These are phyloP conservation scores for Phoenicopterus ruber DNA, from an alignment of 2,113 vertebrate species.

Conservation along the genomic window DNA sequence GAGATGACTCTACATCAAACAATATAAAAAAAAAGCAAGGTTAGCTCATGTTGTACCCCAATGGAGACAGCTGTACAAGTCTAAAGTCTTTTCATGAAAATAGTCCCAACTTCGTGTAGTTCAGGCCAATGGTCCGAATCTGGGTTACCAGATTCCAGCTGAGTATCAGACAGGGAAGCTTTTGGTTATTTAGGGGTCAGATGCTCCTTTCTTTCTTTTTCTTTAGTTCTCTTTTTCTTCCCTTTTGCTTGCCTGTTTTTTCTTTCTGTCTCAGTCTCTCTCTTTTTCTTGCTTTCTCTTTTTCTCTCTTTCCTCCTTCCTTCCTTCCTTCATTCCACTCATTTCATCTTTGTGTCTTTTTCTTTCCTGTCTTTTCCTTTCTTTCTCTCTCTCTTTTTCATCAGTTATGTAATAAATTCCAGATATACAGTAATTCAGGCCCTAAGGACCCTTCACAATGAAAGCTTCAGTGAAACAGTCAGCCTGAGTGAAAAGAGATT, in stretches of 20 bases:
- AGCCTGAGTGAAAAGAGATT: background rate
- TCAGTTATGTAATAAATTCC: background rate
- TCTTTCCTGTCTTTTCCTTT: background rate
- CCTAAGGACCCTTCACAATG: background rate
- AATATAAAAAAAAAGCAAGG: background rate
- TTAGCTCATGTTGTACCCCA: background rate
- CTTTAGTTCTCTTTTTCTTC: background rate
- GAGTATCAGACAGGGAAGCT: background rate
- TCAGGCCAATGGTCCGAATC: background rate
- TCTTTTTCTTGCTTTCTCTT: no score
- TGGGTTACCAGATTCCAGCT: background rate
- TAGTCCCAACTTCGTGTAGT: background rate
- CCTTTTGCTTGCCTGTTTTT: background rate
- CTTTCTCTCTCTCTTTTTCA: background rate
- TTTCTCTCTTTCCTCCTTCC: background rate
- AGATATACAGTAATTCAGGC: background rate
- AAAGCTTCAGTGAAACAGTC: background rate
- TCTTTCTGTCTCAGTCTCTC: background rate
- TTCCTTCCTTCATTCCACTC: no score
- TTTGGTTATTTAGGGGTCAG: background rate
- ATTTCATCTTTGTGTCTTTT: background rate
- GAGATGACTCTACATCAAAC: background rate
- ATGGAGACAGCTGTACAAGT: background rate
- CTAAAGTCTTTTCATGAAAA: background rate
- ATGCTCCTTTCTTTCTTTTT: background rate